Evolutionary conservation across 2,888 invertebrate species (phyloP).

Genomic region (Subacronicta megacephala): DNA sequence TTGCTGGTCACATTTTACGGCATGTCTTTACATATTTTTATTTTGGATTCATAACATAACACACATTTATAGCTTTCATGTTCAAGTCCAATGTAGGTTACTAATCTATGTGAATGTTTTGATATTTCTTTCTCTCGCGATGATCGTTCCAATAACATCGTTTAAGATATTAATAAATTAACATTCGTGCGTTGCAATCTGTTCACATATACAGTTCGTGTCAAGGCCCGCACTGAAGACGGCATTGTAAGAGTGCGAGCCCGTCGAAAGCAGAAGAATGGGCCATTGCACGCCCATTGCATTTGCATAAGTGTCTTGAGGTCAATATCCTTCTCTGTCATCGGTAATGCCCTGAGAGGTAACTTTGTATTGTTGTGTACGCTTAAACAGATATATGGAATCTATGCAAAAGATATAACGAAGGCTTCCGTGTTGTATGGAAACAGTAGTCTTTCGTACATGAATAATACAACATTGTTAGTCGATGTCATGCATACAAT

Average conservation of each 20-base stretch:
- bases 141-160: slow-evolving; percentile 44
- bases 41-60: slow-evolving; percentile 8
- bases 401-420: slow-evolving; percentile 41
- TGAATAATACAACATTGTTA: slow-evolving; percentile 33
- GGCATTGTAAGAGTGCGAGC: slow-evolving; percentile 51
- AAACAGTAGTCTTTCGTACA: slow-evolving; percentile 19
- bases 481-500: slow-evolving; percentile 17
- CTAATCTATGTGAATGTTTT: slow-evolving; percentile 26
- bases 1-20: slow-evolving; percentile 10
- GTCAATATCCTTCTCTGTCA: slow-evolving; percentile 75
- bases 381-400: slow-evolving; percentile 41
- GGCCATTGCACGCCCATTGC: slow-evolving; percentile 72
- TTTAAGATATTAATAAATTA: slow-evolving; percentile 48
- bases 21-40: slow-evolving; percentile 10
- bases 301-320: slow-evolving; percentile 81
- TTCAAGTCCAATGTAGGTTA: slow-evolving; percentile 37
- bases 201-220: slow-evolving; percentile 36
- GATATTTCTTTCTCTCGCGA: slow-evolving; percentile 26
- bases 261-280: slow-evolving; percentile 79
- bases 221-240: slow-evolving; percentile 40
- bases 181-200: slow-evolving; percentile 40
- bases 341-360: slow-evolving; percentile 59
- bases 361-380: slow-evolving; percentile 42
- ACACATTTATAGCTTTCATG: slow-evolving; percentile 6
- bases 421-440: slow-evolving; percentile 37